These are phyloP conservation scores for Drosophila navojoa DNA, from an alignment of 1,140 invertebrate genomes.

Conservation along the genomic window DNA sequence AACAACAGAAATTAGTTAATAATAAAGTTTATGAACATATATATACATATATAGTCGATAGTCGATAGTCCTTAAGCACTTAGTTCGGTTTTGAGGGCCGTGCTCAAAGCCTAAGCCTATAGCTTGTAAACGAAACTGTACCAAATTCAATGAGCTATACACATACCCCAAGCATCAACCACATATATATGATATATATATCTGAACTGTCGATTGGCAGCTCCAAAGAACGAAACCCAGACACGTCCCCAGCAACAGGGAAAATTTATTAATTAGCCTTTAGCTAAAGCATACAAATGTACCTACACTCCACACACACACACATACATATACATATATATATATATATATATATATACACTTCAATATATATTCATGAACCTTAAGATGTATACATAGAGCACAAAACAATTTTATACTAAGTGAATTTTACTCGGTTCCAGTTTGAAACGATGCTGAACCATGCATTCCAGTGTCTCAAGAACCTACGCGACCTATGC, in stretches of 20 bases:
- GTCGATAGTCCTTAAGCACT: conserved; percentile 33
- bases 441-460: conserved; percentile 18
- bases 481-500: conserved; percentile 39
- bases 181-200: conserved; percentile 18
- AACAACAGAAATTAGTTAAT: conserved; percentile 61
- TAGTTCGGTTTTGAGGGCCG: conserved; percentile 47
- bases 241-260: conserved; percentile 50
- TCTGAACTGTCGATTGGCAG: conserved; percentile 21
- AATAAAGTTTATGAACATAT: conserved; percentile 11
- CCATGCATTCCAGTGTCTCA: conserved; percentile 77
- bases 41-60: conserved; percentile 1
- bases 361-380: conserved; percentile 14
- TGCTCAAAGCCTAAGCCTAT: conserved; percentile 44
- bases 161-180: background rate
- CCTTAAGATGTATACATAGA: conserved; percentile 45
- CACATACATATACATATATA: conserved; percentile 22
- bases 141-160: conserved; percentile 73
- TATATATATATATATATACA: conserved; percentile 27
- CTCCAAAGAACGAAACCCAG: conserved; percentile 14
- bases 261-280: conserved; percentile 39
- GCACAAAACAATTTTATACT: conserved; percentile 61
- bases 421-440: conserved; percentile 74
- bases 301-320: conserved; percentile 51
- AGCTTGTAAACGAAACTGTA: conserved; percentile 54
- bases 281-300: conserved; percentile 59